Conservation (phyloP, 2,113 vertebrate genomes). For the Bos taurus region DNA sequence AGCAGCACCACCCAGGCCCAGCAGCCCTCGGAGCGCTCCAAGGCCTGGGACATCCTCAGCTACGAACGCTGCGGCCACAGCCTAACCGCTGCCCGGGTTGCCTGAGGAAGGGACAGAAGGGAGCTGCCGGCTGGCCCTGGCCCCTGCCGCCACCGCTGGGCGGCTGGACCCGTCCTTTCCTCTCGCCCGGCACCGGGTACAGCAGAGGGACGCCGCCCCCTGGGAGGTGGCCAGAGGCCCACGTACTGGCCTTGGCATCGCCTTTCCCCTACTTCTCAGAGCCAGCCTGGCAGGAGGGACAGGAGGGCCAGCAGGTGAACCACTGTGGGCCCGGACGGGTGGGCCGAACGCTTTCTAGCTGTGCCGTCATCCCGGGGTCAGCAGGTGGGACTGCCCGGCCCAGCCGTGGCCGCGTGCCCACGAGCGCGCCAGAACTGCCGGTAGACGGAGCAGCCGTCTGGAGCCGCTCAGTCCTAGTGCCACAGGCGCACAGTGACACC, state of each 20-base stretch:
- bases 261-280: slow-evolving; percentile 43
- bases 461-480: background rate
- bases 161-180: background rate
- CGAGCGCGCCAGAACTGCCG: too few relatives aligned
- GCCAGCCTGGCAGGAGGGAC: background rate
- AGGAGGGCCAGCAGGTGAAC: background rate
- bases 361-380: background rate
- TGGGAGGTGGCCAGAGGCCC: slow-evolving; percentile 26
- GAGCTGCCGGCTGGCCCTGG: background rate
- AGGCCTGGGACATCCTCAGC: slow-evolving; percentile 66
- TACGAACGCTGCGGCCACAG: background rate
- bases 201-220: slow-evolving; percentile 7
- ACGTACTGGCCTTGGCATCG: background rate
- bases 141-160: background rate
- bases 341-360: background rate
- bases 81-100: background rate
- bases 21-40: slow-evolving; percentile 78
- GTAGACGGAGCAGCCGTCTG: background rate
- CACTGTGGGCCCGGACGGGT: background rate
- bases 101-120: background rate
- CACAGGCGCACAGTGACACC: fast-evolving
- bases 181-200: background rate
- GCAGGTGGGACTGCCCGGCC: background rate
- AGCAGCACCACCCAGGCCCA: slow-evolving; percentile 94
- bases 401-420: fast-evolving